A percentile compares a stretch with the other conserved stretches of the same genome.
Evolutionary conservation across 2,888 invertebrate species (phyloP).

Genomic region (Eulithis prunata): DNA sequence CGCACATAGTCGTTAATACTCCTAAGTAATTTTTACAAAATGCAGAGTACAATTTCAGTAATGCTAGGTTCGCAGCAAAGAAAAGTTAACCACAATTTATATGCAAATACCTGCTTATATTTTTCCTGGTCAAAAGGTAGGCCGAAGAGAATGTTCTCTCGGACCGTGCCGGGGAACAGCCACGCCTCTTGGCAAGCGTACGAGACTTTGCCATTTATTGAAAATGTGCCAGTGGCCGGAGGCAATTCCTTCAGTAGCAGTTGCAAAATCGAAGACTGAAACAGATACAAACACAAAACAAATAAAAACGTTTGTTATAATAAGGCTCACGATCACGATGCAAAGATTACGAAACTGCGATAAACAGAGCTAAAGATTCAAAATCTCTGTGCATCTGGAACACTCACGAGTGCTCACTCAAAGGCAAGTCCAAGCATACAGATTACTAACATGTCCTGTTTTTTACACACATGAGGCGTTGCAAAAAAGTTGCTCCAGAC

Average conservation of each 20-base stretch:
- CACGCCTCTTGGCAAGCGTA: constrained; percentile 95
- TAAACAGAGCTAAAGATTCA: too few species aligned
- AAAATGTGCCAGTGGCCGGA: constrained; percentile 84
- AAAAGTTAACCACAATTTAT: constrained; percentile 11
- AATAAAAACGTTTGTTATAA: too few species aligned
- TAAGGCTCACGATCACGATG: too few species aligned
- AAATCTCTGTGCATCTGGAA: too few species aligned
- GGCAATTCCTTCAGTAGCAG: constrained; percentile 90
- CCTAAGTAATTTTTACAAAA: background rate
- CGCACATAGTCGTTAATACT: background rate
- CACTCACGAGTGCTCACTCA: too few species aligned
- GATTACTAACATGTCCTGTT: too few species aligned
- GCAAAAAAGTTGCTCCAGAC: too few species aligned
- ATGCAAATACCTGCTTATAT: constrained; percentile 71
- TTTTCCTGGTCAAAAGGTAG: constrained; percentile 84
- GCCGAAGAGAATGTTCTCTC: constrained; percentile 95
- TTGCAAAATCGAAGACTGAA: constrained; percentile 86
- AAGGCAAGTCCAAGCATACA: too few species aligned
- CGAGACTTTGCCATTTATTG: constrained; percentile 86
- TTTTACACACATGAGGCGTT: too few species aligned
- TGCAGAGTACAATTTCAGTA: constrained; percentile 10
- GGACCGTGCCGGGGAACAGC: constrained; percentile 90
- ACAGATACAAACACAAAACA: constrained; percentile 14
- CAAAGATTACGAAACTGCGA: too few species aligned
- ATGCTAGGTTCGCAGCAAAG: constrained; percentile 4